Evolutionary conservation across 2,888 invertebrate species (phyloP), one percentile per base, ranked within the genome.

Genomic region (Laspeyria flexula): DNA sequence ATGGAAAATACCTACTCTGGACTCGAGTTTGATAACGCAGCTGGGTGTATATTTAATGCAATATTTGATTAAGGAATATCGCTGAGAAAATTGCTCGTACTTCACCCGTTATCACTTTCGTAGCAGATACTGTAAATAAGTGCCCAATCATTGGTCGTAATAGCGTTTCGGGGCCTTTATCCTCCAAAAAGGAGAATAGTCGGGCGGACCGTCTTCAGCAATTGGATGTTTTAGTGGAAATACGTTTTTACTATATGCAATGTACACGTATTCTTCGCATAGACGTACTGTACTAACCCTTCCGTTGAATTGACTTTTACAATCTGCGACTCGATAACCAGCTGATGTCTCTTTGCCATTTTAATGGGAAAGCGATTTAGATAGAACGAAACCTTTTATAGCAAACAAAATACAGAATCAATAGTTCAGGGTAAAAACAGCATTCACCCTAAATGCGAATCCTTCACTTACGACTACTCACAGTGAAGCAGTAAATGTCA

Each of bases 251-350:
- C 9, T 25, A 25, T 25, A 7, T 25, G 6, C 25, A 25, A 25
- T 25, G 7, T 25, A 3, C 25, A 25, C 7, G 25, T 25, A 25
- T 25, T 7, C 5, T n/a, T n/a, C n/a, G n/a, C n/a, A n/a, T n/a
- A n/a, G n/a, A n/a, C n/a, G n/a, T n/a, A n/a, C n/a, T 25, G 25
- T 25, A 6, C n/a, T 25, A 18, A 38, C 23, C 23, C 38, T 13
- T n/a, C 25, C 30, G 23, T 25, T 31, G 38, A 39, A 45, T 39
- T 38, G 39, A 33, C 41, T 42, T 48, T 48, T 48, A 48, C 42
- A 31, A 37, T 31, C 29, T 13, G 41, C n/a, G 30, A 40, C 33
- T 35, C 40, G 27, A 43, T 30, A 48, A 31, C 35, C 37, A 37
- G 37, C 21, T 41, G 41, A 42, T 35, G 29, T n/a, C 21, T 41